phyloP scores from a whole-genome alignment of 1,140 invertebrate species.

The Arion vulgaris region DNA sequence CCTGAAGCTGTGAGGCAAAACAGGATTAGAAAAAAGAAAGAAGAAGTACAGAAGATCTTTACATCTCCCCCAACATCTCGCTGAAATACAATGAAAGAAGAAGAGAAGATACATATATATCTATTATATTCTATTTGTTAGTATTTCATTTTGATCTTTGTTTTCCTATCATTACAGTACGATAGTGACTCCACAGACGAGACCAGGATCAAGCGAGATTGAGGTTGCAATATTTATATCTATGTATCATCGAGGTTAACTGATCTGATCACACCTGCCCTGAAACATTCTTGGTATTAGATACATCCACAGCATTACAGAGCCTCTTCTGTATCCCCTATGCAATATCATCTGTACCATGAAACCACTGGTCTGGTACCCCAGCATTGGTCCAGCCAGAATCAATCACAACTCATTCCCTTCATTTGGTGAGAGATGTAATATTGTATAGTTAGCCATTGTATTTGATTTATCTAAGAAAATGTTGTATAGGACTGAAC shows the following conservation, averaged over 20 bases:
- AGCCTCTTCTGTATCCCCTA: background rate
- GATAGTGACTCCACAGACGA: constrained; percentile 10
- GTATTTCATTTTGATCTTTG: background rate
- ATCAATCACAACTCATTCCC: background rate
- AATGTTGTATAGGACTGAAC: background rate
- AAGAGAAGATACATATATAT: too few relatives aligned
- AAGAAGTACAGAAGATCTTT: too few relatives aligned
- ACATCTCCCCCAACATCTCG: too few relatives aligned
- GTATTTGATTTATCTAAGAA: background rate
- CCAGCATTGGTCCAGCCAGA: background rate
- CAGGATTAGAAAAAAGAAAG: too few relatives aligned
- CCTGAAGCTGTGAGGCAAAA: too few relatives aligned
- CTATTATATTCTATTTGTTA: too few relatives aligned
- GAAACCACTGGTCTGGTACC: background rate
- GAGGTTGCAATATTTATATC: background rate
- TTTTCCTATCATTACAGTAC: constrained; percentile 13
- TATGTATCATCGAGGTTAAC: background rate
- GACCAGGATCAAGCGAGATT: constrained; percentile 8
- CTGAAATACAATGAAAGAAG: too few relatives aligned
- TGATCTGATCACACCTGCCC: background rate
- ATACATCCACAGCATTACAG: background rate
- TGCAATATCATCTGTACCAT: background rate
- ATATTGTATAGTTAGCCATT: background rate
- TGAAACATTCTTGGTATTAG: background rate
- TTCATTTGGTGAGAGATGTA: background rate